Evolutionary conservation across 2,797 vertebrate species (phyloP).

Genomic region (Pseudocheirus occidentalis): DNA sequence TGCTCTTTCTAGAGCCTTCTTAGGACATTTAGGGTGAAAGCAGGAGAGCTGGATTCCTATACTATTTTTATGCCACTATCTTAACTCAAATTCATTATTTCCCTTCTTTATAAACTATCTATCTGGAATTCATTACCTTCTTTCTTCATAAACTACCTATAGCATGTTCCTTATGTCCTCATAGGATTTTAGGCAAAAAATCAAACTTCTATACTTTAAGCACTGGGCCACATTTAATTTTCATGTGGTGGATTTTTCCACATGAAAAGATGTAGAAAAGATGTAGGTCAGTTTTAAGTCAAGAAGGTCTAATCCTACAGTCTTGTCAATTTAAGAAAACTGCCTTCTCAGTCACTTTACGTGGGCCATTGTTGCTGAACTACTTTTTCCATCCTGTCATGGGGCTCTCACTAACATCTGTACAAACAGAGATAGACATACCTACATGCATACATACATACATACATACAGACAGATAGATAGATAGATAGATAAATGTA

Average conservation of each 20-base stretch:
- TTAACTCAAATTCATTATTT: neutral
- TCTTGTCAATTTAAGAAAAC: neutral
- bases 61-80: neutral
- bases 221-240: neutral
- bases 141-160: neutral
- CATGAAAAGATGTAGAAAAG: no score
- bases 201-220: neutral
- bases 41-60: neutral
- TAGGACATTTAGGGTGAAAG: neutral
- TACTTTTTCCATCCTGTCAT: neutral
- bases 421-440: no score
- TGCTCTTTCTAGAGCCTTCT: neutral
- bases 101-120: no score
- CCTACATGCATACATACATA: no score
- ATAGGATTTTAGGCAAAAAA: neutral
- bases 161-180: neutral
- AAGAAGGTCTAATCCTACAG: neutral
- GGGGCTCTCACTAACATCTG: neutral
- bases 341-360: neutral
- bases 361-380: neutral
- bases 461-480: no score
- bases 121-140: neutral
- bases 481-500: no score
- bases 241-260: neutral
- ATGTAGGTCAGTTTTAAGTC: neutral